Base-by-base conservation (phyloP, 1,140 invertebrate species). In the Trypoxylus dichotomus region DNA sequence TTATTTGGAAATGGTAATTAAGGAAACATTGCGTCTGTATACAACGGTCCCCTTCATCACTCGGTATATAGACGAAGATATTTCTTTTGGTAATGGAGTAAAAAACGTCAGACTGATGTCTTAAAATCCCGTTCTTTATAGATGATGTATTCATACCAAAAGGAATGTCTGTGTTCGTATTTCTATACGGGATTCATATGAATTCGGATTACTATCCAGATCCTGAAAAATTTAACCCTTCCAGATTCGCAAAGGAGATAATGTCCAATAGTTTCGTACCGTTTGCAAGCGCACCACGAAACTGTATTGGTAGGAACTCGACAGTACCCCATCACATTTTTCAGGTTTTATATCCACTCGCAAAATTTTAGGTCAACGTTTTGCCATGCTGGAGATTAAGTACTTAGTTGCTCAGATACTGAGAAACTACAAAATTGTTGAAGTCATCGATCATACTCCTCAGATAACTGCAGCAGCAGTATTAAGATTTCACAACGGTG, bases 1-100 rank as follows among this genome's bases (percentile, higher is more conserved):
- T 80, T 96, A 95, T 82, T 87, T 96, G 73, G 95, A 96, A 83
- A 89, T 93, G 71, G 94, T 93, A 54, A 89, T 96, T 10, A 93
- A 95, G 87, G 94, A 96, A 86, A 90, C 93, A 0, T 87, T 96
- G n/a, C 90, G 94, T 74, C 88, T 96, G 88, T 96, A 92, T 81
- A 95, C 95, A 79, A 94, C 94, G 54, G 95, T 96, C 74, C 94
- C 94, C 0, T 82, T 94, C 10, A 93, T 95, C 79, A 92, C 90
- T 19, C 90, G 94, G 78, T 84, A 86, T 77, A 80, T 92, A 24
- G 86, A 71, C 6, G 68, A 27, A 41, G 72, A 74, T 37, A 19
- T 74, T 37, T 21, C n/a, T 11, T 41, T 41, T 10, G 72, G 72
- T 74, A 24, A 68, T 13, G 10, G 10, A 63, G 6, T 63, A 27